These are phyloP conservation scores for Atractosteus spatula DNA, from an alignment of 2,113 vertebrate species.

Conservation along the genomic window DNA sequence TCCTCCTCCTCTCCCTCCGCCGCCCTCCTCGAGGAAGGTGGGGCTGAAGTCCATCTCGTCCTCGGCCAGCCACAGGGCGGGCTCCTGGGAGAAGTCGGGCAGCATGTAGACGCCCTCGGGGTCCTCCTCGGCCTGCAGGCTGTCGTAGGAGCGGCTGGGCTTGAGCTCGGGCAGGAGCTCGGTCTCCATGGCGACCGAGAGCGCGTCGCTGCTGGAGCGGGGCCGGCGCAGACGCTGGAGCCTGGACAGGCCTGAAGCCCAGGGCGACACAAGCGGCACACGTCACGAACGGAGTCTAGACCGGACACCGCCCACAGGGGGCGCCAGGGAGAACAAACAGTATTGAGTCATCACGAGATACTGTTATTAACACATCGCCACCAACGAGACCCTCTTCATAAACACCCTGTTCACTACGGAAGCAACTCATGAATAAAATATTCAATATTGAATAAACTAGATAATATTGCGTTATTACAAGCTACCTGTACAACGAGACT, in stretches of 20 bases:
- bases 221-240: conserved; percentile 61
- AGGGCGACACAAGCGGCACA: not conserved
- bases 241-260: conserved; percentile 40
- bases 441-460: too few species aligned
- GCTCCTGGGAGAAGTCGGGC: conserved; percentile 53
- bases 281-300: too few species aligned
- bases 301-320: too few species aligned
- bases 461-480: too few species aligned
- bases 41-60: conserved; percentile 70
- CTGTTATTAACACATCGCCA: too few species aligned
- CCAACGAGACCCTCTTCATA: too few species aligned
- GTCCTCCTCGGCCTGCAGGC: conserved; percentile 46
- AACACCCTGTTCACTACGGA: too few species aligned
- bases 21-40: conserved; percentile 63
- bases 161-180: conserved; percentile 39
- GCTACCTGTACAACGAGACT: too few species aligned
- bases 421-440: too few species aligned
- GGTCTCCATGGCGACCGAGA: conserved; percentile 52
- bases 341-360: too few species aligned
- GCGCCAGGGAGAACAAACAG: too few species aligned
- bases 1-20: conserved; percentile 38
- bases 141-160: conserved; percentile 46
- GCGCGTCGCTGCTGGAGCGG: conserved; percentile 71
- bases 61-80: conserved; percentile 63
- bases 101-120: conserved; percentile 52